Evolutionary conservation across 2,797 vertebrate species (phyloP).

Genomic region (Gouania willdenowi): DNA sequence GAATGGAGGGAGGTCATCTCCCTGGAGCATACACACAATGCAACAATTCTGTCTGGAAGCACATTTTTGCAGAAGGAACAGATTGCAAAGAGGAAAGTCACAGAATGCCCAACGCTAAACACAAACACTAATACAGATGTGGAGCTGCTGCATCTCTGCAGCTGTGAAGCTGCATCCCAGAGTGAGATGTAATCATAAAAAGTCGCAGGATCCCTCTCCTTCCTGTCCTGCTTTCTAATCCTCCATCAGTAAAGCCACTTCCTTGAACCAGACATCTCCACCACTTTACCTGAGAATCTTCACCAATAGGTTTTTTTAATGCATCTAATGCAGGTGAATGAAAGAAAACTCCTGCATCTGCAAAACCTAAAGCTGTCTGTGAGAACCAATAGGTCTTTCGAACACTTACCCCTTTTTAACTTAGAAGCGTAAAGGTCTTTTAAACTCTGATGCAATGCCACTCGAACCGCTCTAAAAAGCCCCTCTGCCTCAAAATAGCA

Average conservation of each 20-base stretch:
- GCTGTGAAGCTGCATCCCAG: conserved; percentile 10
- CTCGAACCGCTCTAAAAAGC: conserved; percentile 48
- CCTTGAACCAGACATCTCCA: conserved; percentile 8
- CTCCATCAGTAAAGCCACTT: conserved; percentile 20
- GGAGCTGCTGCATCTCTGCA: conserved; percentile 14
- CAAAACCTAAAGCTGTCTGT: background rate
- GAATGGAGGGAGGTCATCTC: conserved; percentile 38
- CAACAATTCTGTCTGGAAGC: conserved; percentile 19
- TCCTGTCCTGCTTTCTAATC: conserved; percentile 27
- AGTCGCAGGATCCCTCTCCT: conserved; percentile 22
- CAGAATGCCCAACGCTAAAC: conserved; percentile 47
- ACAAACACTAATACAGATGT: conserved; percentile 44
- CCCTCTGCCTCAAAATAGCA: conserved; percentile 59
- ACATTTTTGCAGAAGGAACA: conserved; percentile 39
- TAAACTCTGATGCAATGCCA: conserved; percentile 62
- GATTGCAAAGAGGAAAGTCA: conserved; percentile 40
- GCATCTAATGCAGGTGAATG: too few relatives aligned
- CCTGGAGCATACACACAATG: conserved; percentile 20
- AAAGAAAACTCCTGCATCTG: background rate
- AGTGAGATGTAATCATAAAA: conserved; percentile 24
- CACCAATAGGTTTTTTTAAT: too few relatives aligned
- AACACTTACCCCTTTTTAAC: conserved; percentile 40
- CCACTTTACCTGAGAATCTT: background rate
- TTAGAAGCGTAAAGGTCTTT: conserved; percentile 61
- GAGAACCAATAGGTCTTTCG: conserved; percentile 12